Evolutionary conservation across 2,797 vertebrate genomes (phyloP).

Genomic region (Scleropages formosus): DNA sequence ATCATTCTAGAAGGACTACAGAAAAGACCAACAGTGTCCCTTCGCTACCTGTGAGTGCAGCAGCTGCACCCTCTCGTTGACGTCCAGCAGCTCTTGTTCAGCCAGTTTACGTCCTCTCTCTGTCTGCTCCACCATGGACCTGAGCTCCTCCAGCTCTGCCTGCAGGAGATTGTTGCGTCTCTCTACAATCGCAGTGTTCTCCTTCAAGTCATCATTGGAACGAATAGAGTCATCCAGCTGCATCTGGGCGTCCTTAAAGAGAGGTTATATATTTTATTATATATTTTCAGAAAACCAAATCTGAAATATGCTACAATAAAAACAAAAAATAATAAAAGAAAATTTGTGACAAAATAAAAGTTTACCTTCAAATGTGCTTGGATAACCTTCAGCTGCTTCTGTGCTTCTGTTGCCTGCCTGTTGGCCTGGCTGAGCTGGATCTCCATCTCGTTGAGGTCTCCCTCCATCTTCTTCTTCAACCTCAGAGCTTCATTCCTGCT

Average conservation of each 20-base stretch:
- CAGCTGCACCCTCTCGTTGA: slow-evolving; percentile 82
- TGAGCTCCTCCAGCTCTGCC: slow-evolving; percentile 76
- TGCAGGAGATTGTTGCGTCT: slow-evolving; percentile 80
- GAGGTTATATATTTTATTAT: too few species aligned
- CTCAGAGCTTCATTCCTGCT: slow-evolving; percentile 75
- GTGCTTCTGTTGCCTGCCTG: slow-evolving; percentile 76
- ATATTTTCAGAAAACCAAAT: too few species aligned
- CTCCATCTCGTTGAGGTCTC: too few species aligned
- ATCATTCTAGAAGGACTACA: background rate
- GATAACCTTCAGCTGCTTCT: slow-evolving; percentile 77
- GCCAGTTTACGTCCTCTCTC: slow-evolving; percentile 81
- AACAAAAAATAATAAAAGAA: too few species aligned
- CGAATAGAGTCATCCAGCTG: slow-evolving; percentile 73
- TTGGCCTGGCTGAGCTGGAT: slow-evolving; percentile 75
- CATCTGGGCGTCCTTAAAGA: slow-evolving; percentile 73
- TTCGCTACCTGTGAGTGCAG: slow-evolving; percentile 86
- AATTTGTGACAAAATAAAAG: too few species aligned
- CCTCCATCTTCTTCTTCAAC: slow-evolving; percentile 80
- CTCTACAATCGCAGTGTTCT: slow-evolving; percentile 82
- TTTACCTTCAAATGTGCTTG: slow-evolving; percentile 76
- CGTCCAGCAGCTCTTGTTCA: slow-evolving; percentile 82
- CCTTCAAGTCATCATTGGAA: slow-evolving; percentile 79
- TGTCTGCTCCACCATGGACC: slow-evolving; percentile 66
- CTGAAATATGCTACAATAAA: too few species aligned
- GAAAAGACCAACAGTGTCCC: too few species aligned